phyloP scores from a whole-genome alignment of 92 coral and sea anemone genomes.

The Umimayanthus kanabou region DNA sequence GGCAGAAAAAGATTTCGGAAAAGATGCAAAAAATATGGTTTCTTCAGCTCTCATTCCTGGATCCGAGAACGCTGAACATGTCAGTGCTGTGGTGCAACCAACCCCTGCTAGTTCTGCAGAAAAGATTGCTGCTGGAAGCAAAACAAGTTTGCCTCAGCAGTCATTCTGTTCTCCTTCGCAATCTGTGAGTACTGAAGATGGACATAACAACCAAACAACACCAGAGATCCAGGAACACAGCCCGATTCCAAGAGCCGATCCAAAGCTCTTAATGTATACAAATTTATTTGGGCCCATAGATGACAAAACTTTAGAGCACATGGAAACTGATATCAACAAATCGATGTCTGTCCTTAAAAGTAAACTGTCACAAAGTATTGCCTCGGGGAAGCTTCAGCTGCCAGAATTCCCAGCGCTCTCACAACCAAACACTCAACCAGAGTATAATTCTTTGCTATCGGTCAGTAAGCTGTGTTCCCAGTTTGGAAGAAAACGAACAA shows the following conservation, averaged over 20 bases:
- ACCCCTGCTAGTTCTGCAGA: not conserved
- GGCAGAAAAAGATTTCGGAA: not conserved
- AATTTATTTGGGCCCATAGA: slow-evolving; percentile 22
- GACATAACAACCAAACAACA: not conserved
- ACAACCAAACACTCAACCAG: slow-evolving; percentile 13
- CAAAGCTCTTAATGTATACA: slow-evolving; percentile 7
- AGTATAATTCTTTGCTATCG: not conserved
- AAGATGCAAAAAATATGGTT: not conserved
- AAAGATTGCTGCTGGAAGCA: not conserved
- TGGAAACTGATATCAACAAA: slow-evolving; percentile 12
- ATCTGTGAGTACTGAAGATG: not conserved
- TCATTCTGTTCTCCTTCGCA: not conserved
- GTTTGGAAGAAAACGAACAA: slow-evolving; percentile 38
- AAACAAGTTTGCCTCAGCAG: not conserved
- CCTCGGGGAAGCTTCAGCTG: slow-evolving; percentile 25
- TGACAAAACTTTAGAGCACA: slow-evolving; percentile 10
- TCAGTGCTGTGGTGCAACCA: not conserved
- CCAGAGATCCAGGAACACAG: not conserved
- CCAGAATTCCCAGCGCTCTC: slow-evolving; percentile 30
- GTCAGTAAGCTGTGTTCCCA: slow-evolving; percentile 39
- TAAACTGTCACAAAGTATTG: slow-evolving; percentile 24
- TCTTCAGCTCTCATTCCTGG: not conserved
- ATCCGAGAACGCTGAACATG: not conserved
- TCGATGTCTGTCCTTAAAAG: slow-evolving; percentile 15
- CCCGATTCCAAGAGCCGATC: slow-evolving; percentile 7